Evolutionary conservation across 2,888 invertebrate genomes (phyloP).

Genomic region (Macropis europaea): DNA sequence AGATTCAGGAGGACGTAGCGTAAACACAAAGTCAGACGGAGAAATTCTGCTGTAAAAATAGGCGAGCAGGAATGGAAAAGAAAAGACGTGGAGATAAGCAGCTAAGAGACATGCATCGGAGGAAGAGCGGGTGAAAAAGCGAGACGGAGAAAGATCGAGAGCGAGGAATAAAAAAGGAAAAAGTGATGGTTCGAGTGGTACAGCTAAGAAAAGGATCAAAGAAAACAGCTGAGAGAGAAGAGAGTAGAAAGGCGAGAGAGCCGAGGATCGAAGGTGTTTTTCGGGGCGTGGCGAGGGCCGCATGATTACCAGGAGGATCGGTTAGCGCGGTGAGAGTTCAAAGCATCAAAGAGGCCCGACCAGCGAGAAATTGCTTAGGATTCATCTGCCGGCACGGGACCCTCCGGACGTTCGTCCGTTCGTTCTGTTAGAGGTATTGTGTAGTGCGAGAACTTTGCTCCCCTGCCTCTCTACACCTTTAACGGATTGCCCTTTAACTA

Average conservation of each 20-base stretch:
- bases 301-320: conserved; percentile 79
- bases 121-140: conserved; percentile 1
- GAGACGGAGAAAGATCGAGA: neutral
- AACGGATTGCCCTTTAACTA: conserved; percentile 54
- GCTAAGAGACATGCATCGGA: neutral
- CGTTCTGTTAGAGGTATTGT: conserved; percentile 27
- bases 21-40: neutral
- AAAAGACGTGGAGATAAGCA: neutral
- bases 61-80: neutral
- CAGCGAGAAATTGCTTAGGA: conserved; percentile 78
- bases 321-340: conserved; percentile 80
- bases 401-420: conserved; percentile 43
- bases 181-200: neutral
- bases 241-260: conserved; percentile 22
- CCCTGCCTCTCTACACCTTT: conserved; percentile 26
- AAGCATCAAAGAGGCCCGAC: conserved; percentile 79
- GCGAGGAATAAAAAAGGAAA: neutral
- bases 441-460: neutral
- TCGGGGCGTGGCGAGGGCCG: conserved; percentile 79
- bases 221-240: neutral
- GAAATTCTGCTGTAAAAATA: neutral
- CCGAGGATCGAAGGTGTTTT: conserved; percentile 75
- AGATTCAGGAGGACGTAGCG: neutral
- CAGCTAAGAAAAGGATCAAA: conserved; percentile 21
- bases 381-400: conserved; percentile 72